These are phyloP conservation scores for Pseudococcus jackbeardsleyi DNA, from an alignment of 2,888 invertebrate genomes.

Conservation along the genomic window DNA sequence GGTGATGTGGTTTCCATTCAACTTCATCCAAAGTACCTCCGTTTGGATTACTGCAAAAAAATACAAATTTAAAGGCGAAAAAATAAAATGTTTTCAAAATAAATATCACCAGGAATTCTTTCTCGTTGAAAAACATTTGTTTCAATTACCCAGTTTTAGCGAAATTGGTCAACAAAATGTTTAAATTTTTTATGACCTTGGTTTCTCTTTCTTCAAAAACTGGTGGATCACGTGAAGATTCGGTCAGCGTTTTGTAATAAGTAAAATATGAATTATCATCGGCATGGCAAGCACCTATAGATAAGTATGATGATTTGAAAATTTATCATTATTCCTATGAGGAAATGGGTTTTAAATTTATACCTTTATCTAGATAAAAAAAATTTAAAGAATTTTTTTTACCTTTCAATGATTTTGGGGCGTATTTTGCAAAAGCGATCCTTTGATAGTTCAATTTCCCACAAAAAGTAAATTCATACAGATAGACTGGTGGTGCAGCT, in stretches of 20 bases:
- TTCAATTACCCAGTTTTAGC: background rate
- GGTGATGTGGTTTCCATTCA: background rate
- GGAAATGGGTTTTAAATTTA: background rate
- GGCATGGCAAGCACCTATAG: slow-evolving; percentile 22
- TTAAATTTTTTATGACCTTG: background rate
- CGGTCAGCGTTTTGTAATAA: background rate
- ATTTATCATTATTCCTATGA: background rate
- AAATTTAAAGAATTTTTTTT: no score
- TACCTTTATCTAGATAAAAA: background rate
- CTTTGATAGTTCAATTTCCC: background rate
- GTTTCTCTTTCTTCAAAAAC: background rate
- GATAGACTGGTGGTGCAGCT: background rate
- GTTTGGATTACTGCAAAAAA: background rate
- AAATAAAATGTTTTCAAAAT: background rate
- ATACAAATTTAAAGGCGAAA: background rate
- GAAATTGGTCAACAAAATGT: background rate
- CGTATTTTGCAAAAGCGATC: background rate
- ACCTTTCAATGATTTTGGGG: background rate
- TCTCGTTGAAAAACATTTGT: no score
- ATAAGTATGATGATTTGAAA: background rate
- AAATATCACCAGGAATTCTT: no score
- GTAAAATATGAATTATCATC: background rate
- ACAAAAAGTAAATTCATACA: background rate
- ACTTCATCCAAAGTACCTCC: background rate
- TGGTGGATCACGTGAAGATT: background rate